Percentiles rank a stretch among this genome's conserved stretches.
phyloP scores from a whole-genome alignment of 2,113 vertebrate genomes.

The Proteles cristata region DNA sequence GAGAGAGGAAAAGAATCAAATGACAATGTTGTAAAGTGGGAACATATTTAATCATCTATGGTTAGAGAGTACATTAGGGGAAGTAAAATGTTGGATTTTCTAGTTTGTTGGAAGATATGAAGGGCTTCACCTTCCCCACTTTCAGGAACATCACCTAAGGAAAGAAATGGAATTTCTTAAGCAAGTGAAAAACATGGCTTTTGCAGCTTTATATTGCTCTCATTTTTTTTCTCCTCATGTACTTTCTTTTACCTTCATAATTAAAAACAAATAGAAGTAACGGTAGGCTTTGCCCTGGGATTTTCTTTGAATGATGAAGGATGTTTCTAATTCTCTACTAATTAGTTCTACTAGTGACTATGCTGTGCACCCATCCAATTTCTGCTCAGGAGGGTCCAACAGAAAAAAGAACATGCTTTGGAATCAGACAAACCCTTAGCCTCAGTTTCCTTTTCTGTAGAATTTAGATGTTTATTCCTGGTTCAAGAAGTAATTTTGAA shows the following conservation, averaged over 20 bases:
- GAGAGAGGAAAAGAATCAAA: not conserved
- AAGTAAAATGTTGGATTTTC: not conserved
- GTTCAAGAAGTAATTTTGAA: not conserved
- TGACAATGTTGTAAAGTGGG: not conserved
- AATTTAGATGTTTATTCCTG: not conserved
- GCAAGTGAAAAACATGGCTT: not conserved
- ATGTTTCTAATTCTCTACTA: conserved; percentile 7
- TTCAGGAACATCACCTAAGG: not conserved
- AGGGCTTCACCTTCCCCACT: not conserved
- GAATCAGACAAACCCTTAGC: not conserved
- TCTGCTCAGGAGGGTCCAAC: not conserved
- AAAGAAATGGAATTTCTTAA: not conserved
- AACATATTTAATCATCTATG: not conserved
- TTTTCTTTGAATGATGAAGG: not conserved
- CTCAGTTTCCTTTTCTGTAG: not conserved
- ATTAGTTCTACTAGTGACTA: not conserved
- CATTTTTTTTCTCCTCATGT: not conserved
- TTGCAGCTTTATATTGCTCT: not conserved
- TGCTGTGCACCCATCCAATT: not conserved
- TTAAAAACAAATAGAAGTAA: conserved; percentile 2
- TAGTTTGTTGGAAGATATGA: not conserved
- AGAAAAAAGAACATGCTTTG: not conserved
- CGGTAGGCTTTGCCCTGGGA: not conserved
- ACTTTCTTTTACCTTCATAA: conserved; percentile 2
- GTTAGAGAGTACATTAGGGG: not conserved